phyloP scores from a whole-genome alignment of 2,113 vertebrate species.

The Symphodus melops region DNA sequence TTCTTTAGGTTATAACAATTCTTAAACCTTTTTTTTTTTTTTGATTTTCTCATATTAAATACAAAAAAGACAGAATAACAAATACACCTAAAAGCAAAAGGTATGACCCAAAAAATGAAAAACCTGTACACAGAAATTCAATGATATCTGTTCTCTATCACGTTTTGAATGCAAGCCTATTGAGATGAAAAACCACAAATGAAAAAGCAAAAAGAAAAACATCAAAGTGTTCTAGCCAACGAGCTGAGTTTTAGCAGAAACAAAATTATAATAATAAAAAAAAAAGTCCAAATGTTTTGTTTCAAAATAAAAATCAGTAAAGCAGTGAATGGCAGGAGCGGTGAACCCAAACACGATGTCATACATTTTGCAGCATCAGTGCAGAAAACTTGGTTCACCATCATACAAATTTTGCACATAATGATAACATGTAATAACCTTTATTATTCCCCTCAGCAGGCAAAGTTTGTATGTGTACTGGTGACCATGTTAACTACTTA shows the following conservation, averaged over 20 bases:
- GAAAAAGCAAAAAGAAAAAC: constrained; percentile 37
- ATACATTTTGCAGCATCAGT: constrained; percentile 95
- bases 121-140: constrained; percentile 96
- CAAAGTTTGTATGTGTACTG: constrained; percentile 87
- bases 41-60: constrained; percentile 60
- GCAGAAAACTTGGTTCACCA: constrained; percentile 87
- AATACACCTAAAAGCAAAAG: constrained; percentile 74
- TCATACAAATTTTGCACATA: constrained; percentile 86
- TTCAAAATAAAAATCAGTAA: constrained; percentile 67
- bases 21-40: constrained; percentile 47
- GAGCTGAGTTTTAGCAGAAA: constrained; percentile 80
- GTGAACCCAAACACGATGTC: constrained; percentile 62
- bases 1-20: constrained; percentile 27
- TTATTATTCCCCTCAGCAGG: constrained; percentile 70
- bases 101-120: constrained; percentile 67
- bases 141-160: constrained; percentile 98
- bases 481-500: constrained; percentile 89
- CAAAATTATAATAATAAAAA: constrained; percentile 56
- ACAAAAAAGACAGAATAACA: constrained; percentile 79
- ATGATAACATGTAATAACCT: constrained; percentile 39
- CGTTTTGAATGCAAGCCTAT: constrained; percentile 86
- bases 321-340: constrained; percentile 66
- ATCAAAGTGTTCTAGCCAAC: constrained; percentile 78
- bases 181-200: constrained; percentile 67
- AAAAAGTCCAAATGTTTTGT: constrained; percentile 85